Percentiles rank a stretch among this genome's conserved stretches.
Conservation (phyloP, 2,113 vertebrate genomes). For the Atrichornis clamosus region DNA sequence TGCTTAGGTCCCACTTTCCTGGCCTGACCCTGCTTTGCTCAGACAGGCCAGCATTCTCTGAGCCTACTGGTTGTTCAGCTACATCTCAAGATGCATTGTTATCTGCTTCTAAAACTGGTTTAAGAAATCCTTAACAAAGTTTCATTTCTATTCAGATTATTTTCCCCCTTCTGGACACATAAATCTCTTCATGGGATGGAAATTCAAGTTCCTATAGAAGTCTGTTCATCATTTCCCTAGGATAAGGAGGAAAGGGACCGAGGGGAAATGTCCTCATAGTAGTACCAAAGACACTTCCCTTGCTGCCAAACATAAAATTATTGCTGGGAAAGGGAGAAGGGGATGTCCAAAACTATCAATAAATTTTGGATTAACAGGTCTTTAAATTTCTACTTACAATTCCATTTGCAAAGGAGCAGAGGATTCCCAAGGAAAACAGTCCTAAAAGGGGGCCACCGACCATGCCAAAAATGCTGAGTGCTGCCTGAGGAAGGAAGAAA, state of each 20-base stretch:
- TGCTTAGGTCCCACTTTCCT: not conserved
- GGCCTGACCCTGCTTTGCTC: not conserved
- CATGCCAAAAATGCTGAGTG: slow-evolving; percentile 94
- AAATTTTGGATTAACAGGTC: not conserved
- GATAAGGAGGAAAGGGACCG: not conserved
- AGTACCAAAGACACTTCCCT: not conserved
- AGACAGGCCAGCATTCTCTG: not conserved
- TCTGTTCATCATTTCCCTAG: not conserved
- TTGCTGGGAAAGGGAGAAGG: not conserved
- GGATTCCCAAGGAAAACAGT: slow-evolving; percentile 88
- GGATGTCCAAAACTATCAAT: not conserved
- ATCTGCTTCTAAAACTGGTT: not conserved
- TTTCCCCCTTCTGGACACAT: fast-evolving
- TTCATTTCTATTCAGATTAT: not conserved
- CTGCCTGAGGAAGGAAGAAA: slow-evolving; percentile 77
- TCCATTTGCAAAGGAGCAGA: slow-evolving; percentile 86
- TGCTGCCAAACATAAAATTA: not conserved
- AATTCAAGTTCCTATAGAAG: not conserved
- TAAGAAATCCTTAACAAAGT: not conserved
- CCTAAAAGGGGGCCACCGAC: slow-evolving; percentile 91
- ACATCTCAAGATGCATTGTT: not conserved
- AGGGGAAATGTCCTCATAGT: not conserved
- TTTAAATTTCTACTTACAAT: slow-evolving; percentile 78
- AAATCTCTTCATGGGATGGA: not conserved
- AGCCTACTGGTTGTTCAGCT: not conserved